phyloP scores from a whole-genome alignment of 2,888 invertebrate species.

The Spicauda simplicius region DNA sequence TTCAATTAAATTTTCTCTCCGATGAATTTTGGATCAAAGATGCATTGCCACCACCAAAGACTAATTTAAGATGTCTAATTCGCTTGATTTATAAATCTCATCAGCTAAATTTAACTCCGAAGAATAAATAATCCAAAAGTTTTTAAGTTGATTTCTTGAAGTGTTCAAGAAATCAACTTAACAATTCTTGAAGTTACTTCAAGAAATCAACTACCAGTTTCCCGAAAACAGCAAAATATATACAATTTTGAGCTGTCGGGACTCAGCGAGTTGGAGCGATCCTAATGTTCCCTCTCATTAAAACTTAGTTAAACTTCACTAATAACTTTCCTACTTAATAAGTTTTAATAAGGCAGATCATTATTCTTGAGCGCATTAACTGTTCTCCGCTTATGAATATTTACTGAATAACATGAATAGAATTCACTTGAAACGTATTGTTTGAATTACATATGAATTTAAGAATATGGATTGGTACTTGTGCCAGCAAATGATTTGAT shows the following conservation, averaged over 20 bases:
- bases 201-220: slow-evolving; percentile 6
- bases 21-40: too few species aligned
- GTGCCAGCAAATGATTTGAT: too few species aligned
- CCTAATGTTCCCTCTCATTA: slow-evolving; percentile 27
- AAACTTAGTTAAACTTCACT: slow-evolving; percentile 32
- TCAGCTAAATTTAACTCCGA: neutral
- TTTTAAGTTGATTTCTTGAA: too few species aligned
- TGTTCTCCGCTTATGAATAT: slow-evolving; percentile 19
- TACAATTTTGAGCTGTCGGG: slow-evolving; percentile 9
- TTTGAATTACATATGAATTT: too few species aligned
- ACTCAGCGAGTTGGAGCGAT: neutral
- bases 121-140: too few species aligned
- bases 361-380: slow-evolving; percentile 18
- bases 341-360: slow-evolving; percentile 32
- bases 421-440: neutral
- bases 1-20: too few species aligned
- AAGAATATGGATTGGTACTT: too few species aligned
- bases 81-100: too few species aligned
- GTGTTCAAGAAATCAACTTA: slow-evolving; percentile 11
- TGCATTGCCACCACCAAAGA: too few species aligned
- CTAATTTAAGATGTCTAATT: too few species aligned
- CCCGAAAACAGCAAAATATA: slow-evolving; percentile 19
- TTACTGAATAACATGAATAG: slow-evolving; percentile 1
- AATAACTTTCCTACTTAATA: slow-evolving; percentile 29
- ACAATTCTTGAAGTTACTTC: neutral